Evolutionary conservation across 37 sponge, comb jelly and placozoan genomes (phyloP).

Genomic region (Agelas oroides): DNA sequence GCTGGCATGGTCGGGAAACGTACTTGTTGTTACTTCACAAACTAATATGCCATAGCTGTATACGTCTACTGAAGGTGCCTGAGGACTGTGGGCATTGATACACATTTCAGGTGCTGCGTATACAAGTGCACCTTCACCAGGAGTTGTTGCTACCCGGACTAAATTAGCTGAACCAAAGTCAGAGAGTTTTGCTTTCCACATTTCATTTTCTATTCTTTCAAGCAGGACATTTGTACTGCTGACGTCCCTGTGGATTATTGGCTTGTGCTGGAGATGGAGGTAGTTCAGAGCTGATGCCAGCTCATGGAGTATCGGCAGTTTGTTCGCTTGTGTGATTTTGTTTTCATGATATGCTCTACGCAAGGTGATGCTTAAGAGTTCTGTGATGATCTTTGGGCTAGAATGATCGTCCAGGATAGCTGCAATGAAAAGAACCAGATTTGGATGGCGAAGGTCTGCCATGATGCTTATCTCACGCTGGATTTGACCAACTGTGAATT

Average conservation of each 20-base stretch:
- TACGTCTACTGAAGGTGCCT: constrained; percentile 60
- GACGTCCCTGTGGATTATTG: constrained; percentile 83
- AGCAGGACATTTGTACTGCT: constrained; percentile 74
- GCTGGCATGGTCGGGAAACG: not conserved
- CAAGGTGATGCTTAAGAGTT: constrained; percentile 63
- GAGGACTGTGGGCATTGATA: not conserved
- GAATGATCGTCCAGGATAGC: constrained; percentile 35
- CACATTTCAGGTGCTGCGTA: constrained; percentile 71
- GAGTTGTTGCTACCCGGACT: not conserved
- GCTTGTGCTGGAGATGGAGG: constrained; percentile 67
- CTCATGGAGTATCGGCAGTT: constrained; percentile 39
- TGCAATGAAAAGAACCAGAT: constrained; percentile 77
- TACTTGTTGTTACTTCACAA: constrained; percentile 37
- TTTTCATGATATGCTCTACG: constrained; percentile 36
- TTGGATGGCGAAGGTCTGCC: constrained; percentile 63
- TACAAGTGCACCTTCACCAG: constrained; percentile 51
- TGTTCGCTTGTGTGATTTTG: not conserved
- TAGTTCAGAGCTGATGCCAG: constrained; percentile 70
- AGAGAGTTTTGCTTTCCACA: constrained; percentile 76
- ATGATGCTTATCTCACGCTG: constrained; percentile 63
- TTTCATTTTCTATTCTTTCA: not conserved
- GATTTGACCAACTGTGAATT: constrained; percentile 29
- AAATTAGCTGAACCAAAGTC: constrained; percentile 74
- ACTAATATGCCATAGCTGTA: constrained; percentile 72
- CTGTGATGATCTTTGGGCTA: constrained; percentile 68